These are phyloP conservation scores for Platycercus adscitus DNA, from an alignment of 2,113 vertebrate genomes.

Conservation along the genomic window DNA sequence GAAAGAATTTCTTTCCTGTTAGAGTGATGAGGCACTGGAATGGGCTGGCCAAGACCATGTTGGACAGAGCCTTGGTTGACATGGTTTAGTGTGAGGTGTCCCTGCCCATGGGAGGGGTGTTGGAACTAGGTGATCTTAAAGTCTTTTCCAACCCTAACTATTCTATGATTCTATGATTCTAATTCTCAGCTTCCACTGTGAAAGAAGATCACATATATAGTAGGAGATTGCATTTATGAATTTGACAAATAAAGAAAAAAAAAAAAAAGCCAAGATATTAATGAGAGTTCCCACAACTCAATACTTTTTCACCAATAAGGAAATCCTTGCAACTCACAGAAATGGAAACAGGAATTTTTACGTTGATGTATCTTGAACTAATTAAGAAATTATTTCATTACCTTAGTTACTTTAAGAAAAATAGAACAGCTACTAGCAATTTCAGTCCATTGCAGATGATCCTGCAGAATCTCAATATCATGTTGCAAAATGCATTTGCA, in stretches of 20 bases:
- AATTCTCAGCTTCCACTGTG: background rate
- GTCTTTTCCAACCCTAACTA: too few species aligned
- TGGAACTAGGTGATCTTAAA: too few species aligned
- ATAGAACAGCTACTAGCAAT: background rate
- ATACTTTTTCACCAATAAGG: background rate
- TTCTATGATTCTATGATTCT: too few species aligned
- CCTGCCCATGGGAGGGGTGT: too few species aligned
- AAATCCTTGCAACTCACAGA: background rate
- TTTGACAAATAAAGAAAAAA: background rate
- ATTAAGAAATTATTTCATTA: background rate
- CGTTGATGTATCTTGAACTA: background rate
- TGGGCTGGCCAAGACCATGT: too few species aligned
- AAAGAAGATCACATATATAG: fast-evolving
- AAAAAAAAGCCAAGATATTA: background rate
- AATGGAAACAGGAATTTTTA: background rate
- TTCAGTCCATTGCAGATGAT: background rate
- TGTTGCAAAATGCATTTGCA: background rate
- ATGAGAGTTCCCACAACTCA: background rate
- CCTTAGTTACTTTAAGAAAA: background rate
- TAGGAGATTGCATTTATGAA: background rate
- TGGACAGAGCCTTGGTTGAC: too few species aligned
- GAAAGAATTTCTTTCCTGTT: too few species aligned
- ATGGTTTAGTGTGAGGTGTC: too few species aligned
- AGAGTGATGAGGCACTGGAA: too few species aligned
- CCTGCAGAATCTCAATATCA: background rate